Evolutionary conservation across 2,888 invertebrate species (phyloP).

Genomic region (Halictus quadricinctus): DNA sequence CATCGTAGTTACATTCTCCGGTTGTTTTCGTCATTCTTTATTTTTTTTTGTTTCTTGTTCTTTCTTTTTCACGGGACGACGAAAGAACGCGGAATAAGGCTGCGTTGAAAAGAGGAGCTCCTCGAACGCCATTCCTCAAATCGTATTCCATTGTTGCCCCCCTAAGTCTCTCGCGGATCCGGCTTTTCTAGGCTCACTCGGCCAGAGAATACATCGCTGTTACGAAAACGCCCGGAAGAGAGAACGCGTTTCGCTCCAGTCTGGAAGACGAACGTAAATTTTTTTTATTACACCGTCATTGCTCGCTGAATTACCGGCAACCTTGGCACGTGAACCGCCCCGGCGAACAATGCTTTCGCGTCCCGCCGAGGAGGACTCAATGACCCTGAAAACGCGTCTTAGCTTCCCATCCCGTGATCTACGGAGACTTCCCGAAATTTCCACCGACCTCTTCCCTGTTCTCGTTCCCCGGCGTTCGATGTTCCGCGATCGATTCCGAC

Average conservation of each 20-base stretch:
- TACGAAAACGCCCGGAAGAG: slow-evolving; percentile 45
- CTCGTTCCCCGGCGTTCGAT: background rate
- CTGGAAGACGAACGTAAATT: slow-evolving; percentile 63
- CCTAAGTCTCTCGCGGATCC: slow-evolving; percentile 15
- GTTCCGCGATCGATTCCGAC: background rate
- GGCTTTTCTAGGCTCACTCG: slow-evolving; percentile 4
- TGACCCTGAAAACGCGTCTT: slow-evolving; percentile 56
- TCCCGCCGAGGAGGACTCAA: slow-evolving; percentile 59
- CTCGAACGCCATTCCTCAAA: slow-evolving; percentile 30
- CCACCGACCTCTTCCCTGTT: background rate
- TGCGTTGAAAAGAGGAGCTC: background rate
- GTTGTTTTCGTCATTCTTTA: background rate
- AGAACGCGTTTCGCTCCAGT: slow-evolving; percentile 32
- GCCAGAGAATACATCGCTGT: slow-evolving; percentile 26
- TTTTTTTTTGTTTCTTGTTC: no score
- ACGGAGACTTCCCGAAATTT: slow-evolving; percentile 16
- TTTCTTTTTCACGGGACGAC: background rate
- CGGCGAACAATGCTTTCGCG: slow-evolving; percentile 60
- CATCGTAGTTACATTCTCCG: background rate
- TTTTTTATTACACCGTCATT: slow-evolving; percentile 66
- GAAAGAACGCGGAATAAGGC: background rate
- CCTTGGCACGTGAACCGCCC: slow-evolving; percentile 72
- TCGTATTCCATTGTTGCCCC: slow-evolving; percentile 41
- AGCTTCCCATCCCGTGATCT: slow-evolving; percentile 10
- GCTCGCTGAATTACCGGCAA: slow-evolving; percentile 67